phyloP scores from a whole-genome alignment of 2,797 vertebrate species.

The Paedocypris micromegethes region DNA sequence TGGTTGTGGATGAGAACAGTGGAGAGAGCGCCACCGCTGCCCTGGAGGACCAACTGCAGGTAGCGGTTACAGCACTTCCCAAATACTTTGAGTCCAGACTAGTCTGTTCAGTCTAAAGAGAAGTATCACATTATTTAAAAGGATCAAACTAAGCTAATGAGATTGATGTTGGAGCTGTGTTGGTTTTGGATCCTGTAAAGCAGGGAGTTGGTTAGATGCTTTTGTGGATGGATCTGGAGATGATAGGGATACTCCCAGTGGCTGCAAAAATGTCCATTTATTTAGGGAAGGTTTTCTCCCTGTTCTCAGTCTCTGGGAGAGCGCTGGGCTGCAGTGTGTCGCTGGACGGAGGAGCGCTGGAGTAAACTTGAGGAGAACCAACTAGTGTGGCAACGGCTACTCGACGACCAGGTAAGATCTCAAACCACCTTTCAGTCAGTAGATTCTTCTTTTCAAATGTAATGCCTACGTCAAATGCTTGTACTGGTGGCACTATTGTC shows the following conservation, averaged over 20 bases:
- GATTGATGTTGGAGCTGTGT: constrained; percentile 3
- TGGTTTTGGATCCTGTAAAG: constrained; percentile 5
- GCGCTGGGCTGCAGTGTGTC: constrained; percentile 95
- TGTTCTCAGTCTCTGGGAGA: constrained; percentile 81
- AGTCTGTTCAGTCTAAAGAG: not conserved
- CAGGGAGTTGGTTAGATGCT: not conserved
- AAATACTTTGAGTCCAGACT: not conserved
- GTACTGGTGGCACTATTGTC: no score
- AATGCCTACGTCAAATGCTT: no score
- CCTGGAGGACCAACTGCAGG: constrained; percentile 91
- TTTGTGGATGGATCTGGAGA: constrained; percentile 1
- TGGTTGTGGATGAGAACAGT: constrained; percentile 94
- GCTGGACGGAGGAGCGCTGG: constrained; percentile 92
- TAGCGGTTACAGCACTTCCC: constrained; percentile 49
- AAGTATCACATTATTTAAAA: not conserved
- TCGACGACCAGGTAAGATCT: constrained; percentile 84
- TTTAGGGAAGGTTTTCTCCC: not conserved
- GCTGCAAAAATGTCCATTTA: not conserved
- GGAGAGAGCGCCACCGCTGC: constrained; percentile 85
- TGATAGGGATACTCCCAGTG: not conserved
- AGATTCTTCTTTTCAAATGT: no score
- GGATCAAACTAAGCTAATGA: not conserved
- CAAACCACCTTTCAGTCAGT: not conserved
- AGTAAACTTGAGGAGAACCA: constrained; percentile 83
- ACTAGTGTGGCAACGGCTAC: constrained; percentile 84